Conservation (phyloP, 23 tunicate species). For the Clavelina lepadiformis region DNA sequence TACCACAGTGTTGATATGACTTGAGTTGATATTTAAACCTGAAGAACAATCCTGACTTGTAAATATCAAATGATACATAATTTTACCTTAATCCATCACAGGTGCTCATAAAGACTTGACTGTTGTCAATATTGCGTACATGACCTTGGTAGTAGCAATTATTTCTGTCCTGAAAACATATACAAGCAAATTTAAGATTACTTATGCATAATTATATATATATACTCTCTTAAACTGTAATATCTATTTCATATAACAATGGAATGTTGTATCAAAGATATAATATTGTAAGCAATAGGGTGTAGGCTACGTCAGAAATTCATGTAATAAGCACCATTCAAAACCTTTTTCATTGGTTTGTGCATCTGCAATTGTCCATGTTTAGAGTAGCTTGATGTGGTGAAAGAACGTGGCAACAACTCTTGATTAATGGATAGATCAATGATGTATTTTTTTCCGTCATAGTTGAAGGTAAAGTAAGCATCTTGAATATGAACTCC, state of each 20-base stretch:
- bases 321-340: no score
- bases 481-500: slow-evolving; percentile 8
- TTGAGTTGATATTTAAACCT: no score
- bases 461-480: slow-evolving; percentile 12
- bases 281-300: no score
- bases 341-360: slow-evolving; percentile 8
- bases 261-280: no score
- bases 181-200: no score
- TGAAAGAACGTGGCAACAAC: slow-evolving; percentile 5
- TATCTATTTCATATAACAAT: no score
- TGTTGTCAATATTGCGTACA: slow-evolving; percentile 33
- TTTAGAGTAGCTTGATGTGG: not conserved
- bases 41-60: no score
- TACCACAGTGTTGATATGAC: no score
- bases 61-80: no score
- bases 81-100: slow-evolving; percentile 73
- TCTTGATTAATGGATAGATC: slow-evolving; percentile 11
- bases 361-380: slow-evolving; percentile 7
- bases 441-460: slow-evolving; percentile 16
- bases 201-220: no score
- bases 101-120: slow-evolving; percentile 64
- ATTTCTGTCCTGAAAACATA: slow-evolving; percentile 38
- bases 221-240: no score
- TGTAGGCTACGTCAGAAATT: no score
- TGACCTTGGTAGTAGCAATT: slow-evolving; percentile 80